Percentiles rank a stretch among this genome's conserved stretches.
Conservation (phyloP, 2,888 invertebrate genomes). For the Metalampra italica region DNA sequence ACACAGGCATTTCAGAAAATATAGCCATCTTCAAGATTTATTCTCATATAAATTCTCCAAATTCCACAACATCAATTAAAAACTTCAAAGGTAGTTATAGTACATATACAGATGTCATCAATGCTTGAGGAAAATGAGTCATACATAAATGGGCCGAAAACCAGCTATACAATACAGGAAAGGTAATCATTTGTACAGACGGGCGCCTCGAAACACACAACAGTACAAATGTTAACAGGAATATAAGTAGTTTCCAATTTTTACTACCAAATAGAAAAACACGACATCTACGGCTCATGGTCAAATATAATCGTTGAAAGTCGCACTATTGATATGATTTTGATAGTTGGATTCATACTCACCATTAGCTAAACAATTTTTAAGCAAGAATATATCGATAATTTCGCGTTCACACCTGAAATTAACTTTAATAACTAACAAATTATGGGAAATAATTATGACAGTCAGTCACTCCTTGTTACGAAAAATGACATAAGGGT, state of each 20-base stretch:
- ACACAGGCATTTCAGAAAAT: too few relatives aligned
- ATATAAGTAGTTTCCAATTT: too few relatives aligned
- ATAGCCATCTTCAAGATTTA: too few relatives aligned
- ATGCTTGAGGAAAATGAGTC: conserved; percentile 5
- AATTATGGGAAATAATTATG: conserved; percentile 9
- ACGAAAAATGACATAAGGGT: conserved; percentile 16
- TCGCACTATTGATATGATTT: neutral
- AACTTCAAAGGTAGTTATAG: neutral
- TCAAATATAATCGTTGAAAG: conserved; percentile 3
- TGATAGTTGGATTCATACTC: neutral
- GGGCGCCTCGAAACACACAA: too few relatives aligned
- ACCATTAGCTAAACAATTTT: conserved; percentile 4
- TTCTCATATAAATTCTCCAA: too few relatives aligned
- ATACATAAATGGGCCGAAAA: neutral
- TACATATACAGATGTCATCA: neutral
- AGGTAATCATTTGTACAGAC: too few relatives aligned
- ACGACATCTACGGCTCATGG: conserved; percentile 1
- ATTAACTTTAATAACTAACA: too few relatives aligned
- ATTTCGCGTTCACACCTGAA: conserved; percentile 4
- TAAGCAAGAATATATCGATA: neutral
- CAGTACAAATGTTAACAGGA: too few relatives aligned
- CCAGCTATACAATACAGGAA: too few relatives aligned
- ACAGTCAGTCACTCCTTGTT: conserved; percentile 13
- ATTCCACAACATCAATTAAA: too few relatives aligned
- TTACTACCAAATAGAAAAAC: too few relatives aligned